phyloP scores from a whole-genome alignment of 2,113 vertebrate species.

The Cyphomyrus plagiostoma region DNA sequence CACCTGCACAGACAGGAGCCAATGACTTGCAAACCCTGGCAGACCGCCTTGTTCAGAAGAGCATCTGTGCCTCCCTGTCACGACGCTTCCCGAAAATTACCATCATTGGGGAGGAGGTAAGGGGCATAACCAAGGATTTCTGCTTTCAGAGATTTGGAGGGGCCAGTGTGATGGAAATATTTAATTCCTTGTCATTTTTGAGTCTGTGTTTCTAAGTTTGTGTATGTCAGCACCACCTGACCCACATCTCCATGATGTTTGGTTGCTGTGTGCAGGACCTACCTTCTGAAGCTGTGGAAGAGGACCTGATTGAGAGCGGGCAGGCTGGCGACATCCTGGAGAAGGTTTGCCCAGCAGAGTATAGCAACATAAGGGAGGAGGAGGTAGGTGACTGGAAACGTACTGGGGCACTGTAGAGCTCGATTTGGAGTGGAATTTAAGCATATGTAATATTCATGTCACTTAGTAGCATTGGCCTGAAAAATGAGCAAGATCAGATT shows the following conservation, averaged over 20 bases:
- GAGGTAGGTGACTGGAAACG: slow-evolving; percentile 61
- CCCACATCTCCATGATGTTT: background rate
- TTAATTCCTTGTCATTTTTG: background rate
- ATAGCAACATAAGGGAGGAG: slow-evolving; percentile 75
- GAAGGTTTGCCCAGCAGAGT: slow-evolving; percentile 77
- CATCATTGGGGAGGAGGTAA: slow-evolving; percentile 93
- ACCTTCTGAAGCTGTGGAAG: slow-evolving; percentile 64
- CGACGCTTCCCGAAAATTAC: slow-evolving; percentile 81
- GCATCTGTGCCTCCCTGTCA: slow-evolving; percentile 84
- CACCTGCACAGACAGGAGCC: slow-evolving; percentile 65
- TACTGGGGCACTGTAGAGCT: background rate
- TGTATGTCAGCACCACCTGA: background rate
- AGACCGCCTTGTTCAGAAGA: slow-evolving; percentile 84
- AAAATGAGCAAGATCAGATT: background rate
- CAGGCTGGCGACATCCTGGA: slow-evolving; percentile 79
- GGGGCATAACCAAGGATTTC: background rate
- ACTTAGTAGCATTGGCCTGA: background rate
- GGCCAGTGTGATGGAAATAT: background rate
- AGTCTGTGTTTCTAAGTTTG: background rate
- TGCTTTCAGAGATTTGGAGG: background rate
- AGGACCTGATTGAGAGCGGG: slow-evolving; percentile 78
- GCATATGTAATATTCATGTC: background rate
- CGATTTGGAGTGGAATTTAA: background rate
- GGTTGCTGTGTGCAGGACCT: slow-evolving; percentile 66
- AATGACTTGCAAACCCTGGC: slow-evolving; percentile 92